phyloP scores from a whole-genome alignment of 2,888 invertebrate genomes.

The Yponomeuta cagnagella region DNA sequence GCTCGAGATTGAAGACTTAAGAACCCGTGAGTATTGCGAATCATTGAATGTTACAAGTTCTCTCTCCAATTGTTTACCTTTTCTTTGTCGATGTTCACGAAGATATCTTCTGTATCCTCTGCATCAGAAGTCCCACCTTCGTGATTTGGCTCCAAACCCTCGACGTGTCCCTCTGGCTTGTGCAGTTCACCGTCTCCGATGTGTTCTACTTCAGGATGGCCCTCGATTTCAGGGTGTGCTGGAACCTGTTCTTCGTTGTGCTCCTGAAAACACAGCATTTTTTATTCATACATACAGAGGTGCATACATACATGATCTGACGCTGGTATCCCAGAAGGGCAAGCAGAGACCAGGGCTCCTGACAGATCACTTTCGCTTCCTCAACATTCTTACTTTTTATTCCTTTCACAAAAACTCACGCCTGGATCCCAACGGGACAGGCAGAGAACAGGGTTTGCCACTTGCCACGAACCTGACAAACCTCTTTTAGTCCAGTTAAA shows the following conservation, averaged over 20 bases:
- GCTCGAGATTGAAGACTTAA: too few relatives aligned
- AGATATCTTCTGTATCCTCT: neutral
- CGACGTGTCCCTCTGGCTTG: neutral
- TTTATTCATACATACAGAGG: too few relatives aligned
- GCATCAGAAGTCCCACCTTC: neutral
- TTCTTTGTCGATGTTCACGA: constrained; percentile 5
- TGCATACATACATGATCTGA: too few relatives aligned
- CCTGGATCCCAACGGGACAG: too few relatives aligned
- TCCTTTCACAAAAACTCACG: too few relatives aligned
- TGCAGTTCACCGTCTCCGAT: neutral
- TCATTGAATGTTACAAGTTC: too few relatives aligned
- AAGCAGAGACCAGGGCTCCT: neutral
- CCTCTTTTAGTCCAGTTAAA: too few relatives aligned
- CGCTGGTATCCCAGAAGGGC: neutral
- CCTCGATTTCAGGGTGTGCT: neutral
- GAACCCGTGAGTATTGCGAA: too few relatives aligned
- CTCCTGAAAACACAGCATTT: neutral
- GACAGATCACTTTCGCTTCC: too few relatives aligned
- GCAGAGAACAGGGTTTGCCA: too few relatives aligned
- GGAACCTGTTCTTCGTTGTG: neutral
- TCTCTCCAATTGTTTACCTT: neutral
- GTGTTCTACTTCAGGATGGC: neutral
- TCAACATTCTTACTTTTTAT: too few relatives aligned
- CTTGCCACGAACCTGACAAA: too few relatives aligned
- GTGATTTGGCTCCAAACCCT: neutral